Percentiles rank a stretch among this genome's conserved stretches.
phyloP scores from a whole-genome alignment of 2,888 invertebrate species.

The Polyommatus icarus region DNA sequence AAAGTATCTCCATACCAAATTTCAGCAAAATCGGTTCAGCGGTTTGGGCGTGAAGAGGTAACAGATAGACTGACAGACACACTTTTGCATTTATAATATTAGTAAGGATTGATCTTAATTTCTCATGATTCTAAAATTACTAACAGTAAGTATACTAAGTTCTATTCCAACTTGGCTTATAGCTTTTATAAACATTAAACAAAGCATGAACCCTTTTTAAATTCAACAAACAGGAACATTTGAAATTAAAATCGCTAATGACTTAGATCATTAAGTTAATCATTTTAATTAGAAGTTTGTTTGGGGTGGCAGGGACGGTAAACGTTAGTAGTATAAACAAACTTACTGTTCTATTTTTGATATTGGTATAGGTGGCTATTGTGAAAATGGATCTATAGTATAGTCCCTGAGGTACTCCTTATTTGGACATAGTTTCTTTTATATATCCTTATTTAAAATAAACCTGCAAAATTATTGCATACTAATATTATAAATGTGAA shows the following conservation, averaged over 20 bases:
- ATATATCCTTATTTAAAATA: too few species aligned
- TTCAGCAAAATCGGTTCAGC: too few species aligned
- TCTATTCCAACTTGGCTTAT: background rate
- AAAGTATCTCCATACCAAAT: too few species aligned
- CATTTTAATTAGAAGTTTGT: slow-evolving; percentile 79
- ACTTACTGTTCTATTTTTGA: background rate
- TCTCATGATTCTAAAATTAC: too few species aligned
- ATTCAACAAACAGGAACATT: slow-evolving; percentile 58
- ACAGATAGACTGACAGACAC: too few species aligned
- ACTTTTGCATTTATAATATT: too few species aligned
- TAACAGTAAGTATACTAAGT: too few species aligned
- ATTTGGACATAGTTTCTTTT: background rate
- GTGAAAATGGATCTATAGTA: background rate
- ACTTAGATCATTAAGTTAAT: slow-evolving; percentile 80
- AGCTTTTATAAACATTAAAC: slow-evolving; percentile 5
- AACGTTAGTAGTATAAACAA: background rate
- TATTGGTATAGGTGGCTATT: background rate
- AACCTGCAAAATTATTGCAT: too few species aligned
- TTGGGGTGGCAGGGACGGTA: slow-evolving; percentile 35
- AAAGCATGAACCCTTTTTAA: slow-evolving; percentile 36
- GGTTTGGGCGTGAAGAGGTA: too few species aligned
- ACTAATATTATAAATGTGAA: too few species aligned
- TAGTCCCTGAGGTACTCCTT: background rate
- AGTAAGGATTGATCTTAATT: too few species aligned
- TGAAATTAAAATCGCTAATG: slow-evolving; percentile 80